These are phyloP conservation scores for Sycophaga agraensis DNA, from an alignment of 1,140 invertebrate species.

Conservation along the genomic window DNA sequence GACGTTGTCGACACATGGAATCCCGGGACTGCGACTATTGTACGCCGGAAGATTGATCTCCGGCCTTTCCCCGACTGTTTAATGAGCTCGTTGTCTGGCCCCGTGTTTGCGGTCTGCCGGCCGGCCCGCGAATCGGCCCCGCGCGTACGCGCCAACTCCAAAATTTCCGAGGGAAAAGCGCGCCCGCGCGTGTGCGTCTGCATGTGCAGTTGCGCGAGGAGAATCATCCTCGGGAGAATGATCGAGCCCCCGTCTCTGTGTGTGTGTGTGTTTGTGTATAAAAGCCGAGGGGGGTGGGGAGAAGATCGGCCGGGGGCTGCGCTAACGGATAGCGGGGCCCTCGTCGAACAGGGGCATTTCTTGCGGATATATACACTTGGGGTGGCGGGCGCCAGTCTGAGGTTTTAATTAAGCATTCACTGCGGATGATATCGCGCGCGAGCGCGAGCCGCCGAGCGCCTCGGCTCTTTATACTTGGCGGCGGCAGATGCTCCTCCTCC, in stretches of 20 bases:
- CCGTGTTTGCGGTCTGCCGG: background rate
- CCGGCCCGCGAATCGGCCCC: too few relatives aligned
- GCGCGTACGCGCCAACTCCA: background rate
- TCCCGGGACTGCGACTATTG: background rate
- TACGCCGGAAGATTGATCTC: conserved; percentile 10
- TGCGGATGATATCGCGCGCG: conserved; percentile 53
- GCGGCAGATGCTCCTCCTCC: conserved; percentile 46
- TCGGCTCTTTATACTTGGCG: conserved; percentile 56
- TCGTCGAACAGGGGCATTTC: conserved; percentile 46
- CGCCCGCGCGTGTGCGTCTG: too few relatives aligned
- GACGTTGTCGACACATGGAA: conserved; percentile 25
- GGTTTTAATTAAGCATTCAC: conserved; percentile 60
- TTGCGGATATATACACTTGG: conserved; percentile 42
- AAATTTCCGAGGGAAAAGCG: conserved; percentile 5
- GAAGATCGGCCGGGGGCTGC: too few relatives aligned
- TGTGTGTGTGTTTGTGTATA: too few relatives aligned
- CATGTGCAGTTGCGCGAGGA: too few relatives aligned
- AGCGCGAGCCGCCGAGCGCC: background rate
- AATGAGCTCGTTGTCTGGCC: conserved; percentile 7
- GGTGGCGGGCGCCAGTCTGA: conserved; percentile 47
- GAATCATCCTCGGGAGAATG: too few relatives aligned
- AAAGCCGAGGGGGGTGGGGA: too few relatives aligned
- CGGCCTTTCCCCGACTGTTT: background rate
- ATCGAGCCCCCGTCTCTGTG: too few relatives aligned
- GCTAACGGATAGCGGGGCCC: conserved; percentile 31